phyloP scores from a whole-genome alignment of 2,113 vertebrate genomes.

The Hypanus sabinus region DNA sequence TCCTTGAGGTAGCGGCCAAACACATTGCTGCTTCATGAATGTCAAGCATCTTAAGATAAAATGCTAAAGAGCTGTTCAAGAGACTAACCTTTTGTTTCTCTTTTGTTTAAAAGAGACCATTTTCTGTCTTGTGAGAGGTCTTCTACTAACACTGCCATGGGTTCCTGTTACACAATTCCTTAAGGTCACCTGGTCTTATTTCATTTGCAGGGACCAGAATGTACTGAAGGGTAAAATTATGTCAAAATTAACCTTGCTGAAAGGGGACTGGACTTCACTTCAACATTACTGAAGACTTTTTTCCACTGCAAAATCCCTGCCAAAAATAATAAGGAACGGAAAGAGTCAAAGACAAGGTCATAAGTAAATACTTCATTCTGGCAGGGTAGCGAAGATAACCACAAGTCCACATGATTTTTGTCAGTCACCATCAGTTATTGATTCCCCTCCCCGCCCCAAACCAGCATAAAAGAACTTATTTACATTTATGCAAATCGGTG shows the following conservation, averaged over 20 bases:
- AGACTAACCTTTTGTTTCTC: no score
- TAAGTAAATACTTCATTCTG: slow-evolving; percentile 13
- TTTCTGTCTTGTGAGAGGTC: background rate
- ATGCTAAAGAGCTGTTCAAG: background rate
- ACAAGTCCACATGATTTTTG: background rate
- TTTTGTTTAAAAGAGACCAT: no score
- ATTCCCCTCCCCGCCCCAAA: background rate
- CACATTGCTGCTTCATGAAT: background rate
- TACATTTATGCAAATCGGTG: background rate
- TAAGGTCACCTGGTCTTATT: background rate
- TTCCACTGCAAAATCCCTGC: slow-evolving; percentile 19
- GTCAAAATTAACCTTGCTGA: slow-evolving; percentile 2
- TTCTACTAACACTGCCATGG: background rate
- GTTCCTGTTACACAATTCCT: background rate
- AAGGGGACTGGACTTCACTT: slow-evolving; percentile 11
- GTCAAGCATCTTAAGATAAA: background rate
- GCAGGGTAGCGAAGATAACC: slow-evolving; percentile 14
- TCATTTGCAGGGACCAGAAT: background rate
- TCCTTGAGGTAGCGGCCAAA: background rate
- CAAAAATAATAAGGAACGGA: slow-evolving; percentile 8
- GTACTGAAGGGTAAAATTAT: background rate
- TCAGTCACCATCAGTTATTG: background rate
- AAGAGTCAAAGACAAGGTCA: slow-evolving; percentile 26
- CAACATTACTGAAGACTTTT: background rate
- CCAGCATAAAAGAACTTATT: background rate